These are phyloP conservation scores for Linepithema humile DNA, from an alignment of 1,140 invertebrate genomes.

Conservation along the genomic window DNA sequence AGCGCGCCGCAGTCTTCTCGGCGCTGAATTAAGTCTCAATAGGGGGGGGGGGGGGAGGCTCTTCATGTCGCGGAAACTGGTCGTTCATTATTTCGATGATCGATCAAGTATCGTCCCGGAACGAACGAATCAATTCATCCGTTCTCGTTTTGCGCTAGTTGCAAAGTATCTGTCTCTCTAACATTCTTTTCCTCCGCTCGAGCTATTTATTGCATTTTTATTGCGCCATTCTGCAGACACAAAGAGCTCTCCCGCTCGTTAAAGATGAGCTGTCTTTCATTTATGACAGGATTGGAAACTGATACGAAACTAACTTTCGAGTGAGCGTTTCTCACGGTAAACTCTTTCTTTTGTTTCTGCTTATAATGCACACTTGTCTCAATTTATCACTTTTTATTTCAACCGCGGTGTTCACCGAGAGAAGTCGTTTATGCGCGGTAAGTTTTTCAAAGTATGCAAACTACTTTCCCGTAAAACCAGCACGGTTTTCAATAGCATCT, in stretches of 20 bases:
- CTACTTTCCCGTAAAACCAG: constrained; percentile 5
- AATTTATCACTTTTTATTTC: neutral
- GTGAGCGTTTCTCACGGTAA: too few relatives aligned
- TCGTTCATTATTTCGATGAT: constrained; percentile 51
- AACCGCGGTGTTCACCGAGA: neutral
- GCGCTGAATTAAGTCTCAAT: neutral
- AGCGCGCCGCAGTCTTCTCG: constrained; percentile 15
- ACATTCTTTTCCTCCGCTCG: neutral
- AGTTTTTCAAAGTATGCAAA: constrained; percentile 27
- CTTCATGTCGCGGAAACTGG: constrained; percentile 31
- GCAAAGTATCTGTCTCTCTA: neutral
- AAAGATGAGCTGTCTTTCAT: neutral
- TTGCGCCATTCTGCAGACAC: neutral
- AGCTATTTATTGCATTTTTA: neutral
- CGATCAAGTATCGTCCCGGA: constrained; percentile 33
- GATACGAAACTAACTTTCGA: neutral
- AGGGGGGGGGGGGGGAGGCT: constrained; percentile 11
- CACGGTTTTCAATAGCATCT: constrained; percentile 19
- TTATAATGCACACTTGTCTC: too few relatives aligned
- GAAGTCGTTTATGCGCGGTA: neutral
- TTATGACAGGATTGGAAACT: neutral
- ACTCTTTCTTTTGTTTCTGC: too few relatives aligned
- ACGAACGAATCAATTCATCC: constrained; percentile 30
- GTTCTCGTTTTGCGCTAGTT: neutral
- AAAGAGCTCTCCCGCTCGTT: neutral